Base-by-base conservation (phyloP, 2,797 vertebrate species). In the Helostoma temminkii region DNA sequence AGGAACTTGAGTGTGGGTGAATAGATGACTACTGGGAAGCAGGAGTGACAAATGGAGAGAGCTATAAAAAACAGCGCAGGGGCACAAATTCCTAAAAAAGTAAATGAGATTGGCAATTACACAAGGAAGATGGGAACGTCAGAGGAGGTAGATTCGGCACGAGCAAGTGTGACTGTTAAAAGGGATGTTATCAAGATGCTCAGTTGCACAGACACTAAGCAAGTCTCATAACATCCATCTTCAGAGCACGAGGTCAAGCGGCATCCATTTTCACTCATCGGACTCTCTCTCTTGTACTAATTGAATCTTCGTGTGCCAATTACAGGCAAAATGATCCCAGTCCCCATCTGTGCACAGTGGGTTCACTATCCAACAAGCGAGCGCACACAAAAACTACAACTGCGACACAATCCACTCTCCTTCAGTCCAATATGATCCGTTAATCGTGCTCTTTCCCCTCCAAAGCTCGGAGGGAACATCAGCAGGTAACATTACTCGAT, bases 301-400 rank as follows among this genome's bases (percentile, higher is more conserved):
- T 87, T 84, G 61, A 71, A 87, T 89, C 80, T 78, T 42, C 39
- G 65, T 63, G 41, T 69, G 65, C 49, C 78, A 86, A 79, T 89
- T 87, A 76, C 46, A 75, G 71, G 72, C 48, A 43, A 82, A 86
- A 71, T 26, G 68, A 83, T 80, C 66, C 47, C 42, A 6, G 14
- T 36, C 43, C 66, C 81, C 84, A 76, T 81, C 73, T 78, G 70
- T 2, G 25, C 74, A 18, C 70, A 53, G 63, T 10, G 5, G 62
- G 39, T 57, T 75, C 55, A 21, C 71, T 5, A 7, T 56, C 80
- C 34, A 47, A 37, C 74, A 64, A 32, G 14, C 50, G 7, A 18
- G 11, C 50, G 19, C 3, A 42, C 39, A 46, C 25, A 45, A 52
- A 69, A 25, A 69, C 21, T 45, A 28, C 22, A 1, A 42, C 63